Conservation (phyloP, 2,113 vertebrate species). For the Otus sunia region DNA sequence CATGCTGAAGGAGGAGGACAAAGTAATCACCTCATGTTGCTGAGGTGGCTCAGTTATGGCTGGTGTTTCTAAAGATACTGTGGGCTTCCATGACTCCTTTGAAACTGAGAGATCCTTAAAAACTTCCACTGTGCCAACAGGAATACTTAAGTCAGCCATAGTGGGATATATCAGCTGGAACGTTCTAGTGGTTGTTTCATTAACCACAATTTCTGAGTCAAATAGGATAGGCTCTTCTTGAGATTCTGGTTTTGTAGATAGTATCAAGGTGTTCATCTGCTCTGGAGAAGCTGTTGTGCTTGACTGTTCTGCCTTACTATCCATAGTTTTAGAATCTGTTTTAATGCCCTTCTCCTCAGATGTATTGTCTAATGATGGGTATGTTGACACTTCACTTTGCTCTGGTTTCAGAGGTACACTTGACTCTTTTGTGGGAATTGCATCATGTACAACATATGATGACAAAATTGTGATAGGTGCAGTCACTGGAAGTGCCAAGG, state of each 20-base stretch:
- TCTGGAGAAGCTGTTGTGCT: neutral
- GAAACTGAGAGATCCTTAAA: neutral
- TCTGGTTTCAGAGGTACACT: neutral
- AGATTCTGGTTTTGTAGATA: neutral
- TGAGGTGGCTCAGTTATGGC: neutral
- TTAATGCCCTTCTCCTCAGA: neutral
- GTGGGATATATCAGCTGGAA: neutral
- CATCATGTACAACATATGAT: neutral
- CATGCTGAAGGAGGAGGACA: neutral
- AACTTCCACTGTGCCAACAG: neutral
- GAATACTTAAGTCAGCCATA: neutral
- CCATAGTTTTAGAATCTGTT: neutral
- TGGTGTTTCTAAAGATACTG: neutral
- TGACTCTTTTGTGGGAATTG: neutral
- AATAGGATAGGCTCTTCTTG: neutral
- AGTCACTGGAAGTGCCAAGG: neutral
- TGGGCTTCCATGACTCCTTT: neutral
- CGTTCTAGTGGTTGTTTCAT: neutral
- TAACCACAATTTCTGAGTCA: neutral
- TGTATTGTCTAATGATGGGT: neutral
- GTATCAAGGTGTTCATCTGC: no score
- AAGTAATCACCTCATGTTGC: neutral
- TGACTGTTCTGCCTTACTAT: neutral
- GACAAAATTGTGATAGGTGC: neutral
- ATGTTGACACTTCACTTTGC: neutral